Evolutionary conservation across 1,140 invertebrate species (phyloP), one percentile per base, ranked within the genome.

Genomic region (Oreohelix idahoensis): DNA sequence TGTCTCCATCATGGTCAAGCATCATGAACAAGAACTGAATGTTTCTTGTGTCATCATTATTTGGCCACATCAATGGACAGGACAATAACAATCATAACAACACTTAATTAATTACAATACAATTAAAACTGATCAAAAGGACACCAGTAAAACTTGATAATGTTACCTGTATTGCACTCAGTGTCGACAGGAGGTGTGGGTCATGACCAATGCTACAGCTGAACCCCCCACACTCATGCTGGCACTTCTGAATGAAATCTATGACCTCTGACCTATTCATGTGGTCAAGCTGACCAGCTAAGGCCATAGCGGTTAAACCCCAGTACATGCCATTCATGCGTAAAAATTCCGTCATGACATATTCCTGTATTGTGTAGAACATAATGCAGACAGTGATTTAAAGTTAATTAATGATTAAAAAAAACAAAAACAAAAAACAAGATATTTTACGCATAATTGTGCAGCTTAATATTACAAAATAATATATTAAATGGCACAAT

Each of bases 281-380:
- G 81, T 94, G 93, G 36, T 96, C 95, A 8, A 97, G 93, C 86
- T 96, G 94, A n/a, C 95, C 95, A 94, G 98, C 96, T 17, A 99
- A 93, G 92, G 99, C 97, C 90, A 99, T 93, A 2, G 97, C 97
- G 0, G 98, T 98, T 13, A 99, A 92, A 73, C 97, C 97, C 99
- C 99, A 99, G 93, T 99, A 95, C 91, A 99, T 97, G 20, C 98
- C 99, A 87, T 97, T 99, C 95, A 99, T 96, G 85, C 98, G 94
- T 53, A 99, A 93, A 93, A 98, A 98, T 92, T 99, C 98, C 2
- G 98, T 97, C 95, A 98, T 98, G 86, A 96, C 96, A 91, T 96
- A 98, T 92, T 97, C 97, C 95, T 97, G 84, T 36, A 58, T 23
- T 8, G 13, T 58, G 53, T n/a, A 23, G 53, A n/a, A 58, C 13